phyloP scores from a whole-genome alignment of 2,888 invertebrate species.

The Beris morrisii region DNA sequence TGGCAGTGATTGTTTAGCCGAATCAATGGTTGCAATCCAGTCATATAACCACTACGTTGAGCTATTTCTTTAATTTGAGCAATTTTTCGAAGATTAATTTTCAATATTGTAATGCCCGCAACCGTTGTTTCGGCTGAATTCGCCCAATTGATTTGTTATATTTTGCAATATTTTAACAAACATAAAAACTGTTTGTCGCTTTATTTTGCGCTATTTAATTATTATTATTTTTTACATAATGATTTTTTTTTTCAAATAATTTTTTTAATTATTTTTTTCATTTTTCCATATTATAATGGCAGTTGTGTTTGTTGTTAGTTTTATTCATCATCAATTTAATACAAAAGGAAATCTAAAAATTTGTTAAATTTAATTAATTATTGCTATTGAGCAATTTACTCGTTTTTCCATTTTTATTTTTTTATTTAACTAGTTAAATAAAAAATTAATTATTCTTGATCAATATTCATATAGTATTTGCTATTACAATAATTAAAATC shows the following conservation, averaged over 20 bases:
- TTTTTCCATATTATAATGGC: conserved; percentile 28
- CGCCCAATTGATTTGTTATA: conserved; percentile 29
- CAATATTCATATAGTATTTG: conserved; percentile 15
- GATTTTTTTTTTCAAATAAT: conserved; percentile 12
- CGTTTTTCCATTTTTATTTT: conserved; percentile 10
- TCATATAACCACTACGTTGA: background rate
- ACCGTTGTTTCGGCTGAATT: conserved; percentile 25
- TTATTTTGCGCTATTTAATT: conserved; percentile 18
- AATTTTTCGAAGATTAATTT: background rate
- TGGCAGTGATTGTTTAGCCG: conserved; percentile 32
- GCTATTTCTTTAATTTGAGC: background rate
- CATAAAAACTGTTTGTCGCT: conserved; percentile 24
- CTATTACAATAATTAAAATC: conserved; percentile 29
- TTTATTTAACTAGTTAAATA: conserved; percentile 28
- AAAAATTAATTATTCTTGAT: conserved; percentile 22
- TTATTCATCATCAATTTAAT: conserved; percentile 16
- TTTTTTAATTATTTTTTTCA: conserved; percentile 6
- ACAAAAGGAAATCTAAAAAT: conserved; percentile 28
- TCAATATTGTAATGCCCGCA: background rate
- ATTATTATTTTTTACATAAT: conserved; percentile 24
- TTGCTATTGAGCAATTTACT: conserved; percentile 38
- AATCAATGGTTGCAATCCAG: conserved; percentile 20
- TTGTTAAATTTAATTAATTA: conserved; percentile 34
- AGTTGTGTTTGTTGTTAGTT: conserved; percentile 28
- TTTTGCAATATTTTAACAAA: conserved; percentile 18